These are phyloP conservation scores for Micrasema minimum DNA, from an alignment of 1,140 invertebrate genomes.

Conservation along the genomic window DNA sequence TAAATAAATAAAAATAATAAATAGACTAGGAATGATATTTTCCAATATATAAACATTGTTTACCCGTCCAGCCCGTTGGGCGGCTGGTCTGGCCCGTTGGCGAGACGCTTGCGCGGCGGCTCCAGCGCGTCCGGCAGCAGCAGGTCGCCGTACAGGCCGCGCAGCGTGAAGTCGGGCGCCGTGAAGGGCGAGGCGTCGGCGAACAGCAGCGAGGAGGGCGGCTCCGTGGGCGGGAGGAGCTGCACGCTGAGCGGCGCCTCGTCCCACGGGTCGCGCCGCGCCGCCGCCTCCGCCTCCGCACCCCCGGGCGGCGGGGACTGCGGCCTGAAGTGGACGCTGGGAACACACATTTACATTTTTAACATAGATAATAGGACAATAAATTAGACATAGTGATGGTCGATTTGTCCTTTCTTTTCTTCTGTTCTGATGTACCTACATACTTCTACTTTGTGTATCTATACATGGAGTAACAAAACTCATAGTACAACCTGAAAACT, in stretches of 20 bases:
- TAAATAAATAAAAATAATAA: no score
- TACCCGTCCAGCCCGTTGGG: no score
- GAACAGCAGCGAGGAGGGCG: conserved; percentile 58
- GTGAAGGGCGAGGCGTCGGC: conserved; percentile 62
- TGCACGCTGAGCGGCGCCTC: conserved; percentile 71
- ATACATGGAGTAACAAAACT: no score
- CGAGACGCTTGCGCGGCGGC: neutral
- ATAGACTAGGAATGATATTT: no score
- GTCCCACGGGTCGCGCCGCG: conserved; percentile 60
- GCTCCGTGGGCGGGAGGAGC: conserved; percentile 57
- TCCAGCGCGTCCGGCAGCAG: conserved; percentile 50
- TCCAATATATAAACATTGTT: no score
- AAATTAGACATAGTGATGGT: no score
- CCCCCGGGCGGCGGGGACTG: conserved; percentile 67
- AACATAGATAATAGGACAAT: no score
- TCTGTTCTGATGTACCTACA: no score
- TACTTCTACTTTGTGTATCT: no score
- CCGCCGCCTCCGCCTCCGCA: conserved; percentile 52
- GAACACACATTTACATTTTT: no score
- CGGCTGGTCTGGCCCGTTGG: neutral
- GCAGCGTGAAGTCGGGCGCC: conserved; percentile 64
- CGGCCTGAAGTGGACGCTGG: conserved; percentile 80
- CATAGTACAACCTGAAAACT: no score
- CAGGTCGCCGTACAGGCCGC: conserved; percentile 59
- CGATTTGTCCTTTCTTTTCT: no score